phyloP scores from a whole-genome alignment of 92 coral and sea anemone genomes.

The Nematostella vectensis region DNA sequence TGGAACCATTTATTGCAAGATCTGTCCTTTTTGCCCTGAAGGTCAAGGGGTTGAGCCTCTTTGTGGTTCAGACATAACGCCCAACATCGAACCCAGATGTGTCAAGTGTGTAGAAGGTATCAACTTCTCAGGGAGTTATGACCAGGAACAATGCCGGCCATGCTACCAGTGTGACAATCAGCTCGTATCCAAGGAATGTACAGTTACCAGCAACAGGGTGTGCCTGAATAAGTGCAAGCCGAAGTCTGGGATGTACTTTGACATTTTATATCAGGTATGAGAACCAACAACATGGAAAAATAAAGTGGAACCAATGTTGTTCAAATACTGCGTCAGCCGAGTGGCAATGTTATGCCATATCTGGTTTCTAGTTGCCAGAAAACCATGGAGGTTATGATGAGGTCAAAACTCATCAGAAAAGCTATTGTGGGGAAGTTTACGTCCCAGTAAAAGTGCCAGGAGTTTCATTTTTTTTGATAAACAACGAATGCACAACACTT shows the following conservation, averaged over 20 bases:
- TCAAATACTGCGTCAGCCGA: too few relatives aligned
- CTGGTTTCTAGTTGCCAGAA: too few relatives aligned
- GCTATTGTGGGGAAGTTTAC: too few relatives aligned
- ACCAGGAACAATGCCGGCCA: slow-evolving; percentile 14
- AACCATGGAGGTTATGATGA: too few relatives aligned
- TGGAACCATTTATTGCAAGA: slow-evolving; percentile 6
- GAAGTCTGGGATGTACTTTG: not conserved
- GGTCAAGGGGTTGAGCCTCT: slow-evolving; percentile 13
- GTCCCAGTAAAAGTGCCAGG: too few relatives aligned
- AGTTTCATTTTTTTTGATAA: too few relatives aligned
- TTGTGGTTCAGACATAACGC: slow-evolving; percentile 16
- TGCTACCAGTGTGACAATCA: slow-evolving; percentile 28
- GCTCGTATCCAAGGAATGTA: slow-evolving; percentile 16
- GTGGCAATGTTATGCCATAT: too few relatives aligned
- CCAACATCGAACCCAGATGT: slow-evolving; percentile 1
- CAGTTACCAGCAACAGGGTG: slow-evolving; percentile 5
- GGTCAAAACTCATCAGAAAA: too few relatives aligned
- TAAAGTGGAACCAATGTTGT: too few relatives aligned
- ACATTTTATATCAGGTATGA: slow-evolving; percentile 16
- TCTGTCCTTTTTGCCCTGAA: slow-evolving; percentile 22
- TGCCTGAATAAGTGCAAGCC: slow-evolving; percentile 13
- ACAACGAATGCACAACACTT: too few relatives aligned
- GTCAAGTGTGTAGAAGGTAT: slow-evolving; percentile 6
- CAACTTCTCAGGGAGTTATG: slow-evolving; percentile 12
- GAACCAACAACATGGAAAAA: too few relatives aligned